phyloP scores from a whole-genome alignment of 1,140 invertebrate genomes.

The Ostrea edulis region DNA sequence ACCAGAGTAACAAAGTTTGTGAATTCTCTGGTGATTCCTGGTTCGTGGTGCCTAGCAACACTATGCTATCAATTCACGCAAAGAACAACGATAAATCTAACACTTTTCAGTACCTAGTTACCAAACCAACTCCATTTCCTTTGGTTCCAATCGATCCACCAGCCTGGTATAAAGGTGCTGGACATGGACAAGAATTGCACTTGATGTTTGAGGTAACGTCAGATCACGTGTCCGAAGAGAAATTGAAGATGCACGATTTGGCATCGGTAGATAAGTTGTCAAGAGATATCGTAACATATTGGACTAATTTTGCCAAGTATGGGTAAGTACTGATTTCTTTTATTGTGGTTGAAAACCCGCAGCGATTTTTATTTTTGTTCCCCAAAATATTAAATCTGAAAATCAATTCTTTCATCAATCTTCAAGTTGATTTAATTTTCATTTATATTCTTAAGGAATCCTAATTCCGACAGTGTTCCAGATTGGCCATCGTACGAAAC shows the following conservation, averaged over 20 bases:
- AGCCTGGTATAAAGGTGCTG: constrained; percentile 47
- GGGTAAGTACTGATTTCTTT: constrained; percentile 86
- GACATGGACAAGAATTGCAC: constrained; percentile 58
- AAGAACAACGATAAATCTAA: constrained; percentile 16
- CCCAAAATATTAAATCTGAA: not conserved
- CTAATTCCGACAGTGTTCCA: constrained; percentile 42
- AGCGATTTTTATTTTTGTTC: not conserved
- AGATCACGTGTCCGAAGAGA: not conserved
- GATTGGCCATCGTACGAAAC: constrained; percentile 52
- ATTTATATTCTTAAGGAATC: constrained; percentile 45
- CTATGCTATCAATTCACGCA: constrained; percentile 42
- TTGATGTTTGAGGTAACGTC: not conserved
- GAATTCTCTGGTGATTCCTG: constrained; percentile 5
- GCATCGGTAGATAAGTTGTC: constrained; percentile 88
- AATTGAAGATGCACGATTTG: not conserved
- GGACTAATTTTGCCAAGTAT: constrained; percentile 95
- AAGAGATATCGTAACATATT: constrained; percentile 93
- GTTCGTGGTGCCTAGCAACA: not conserved
- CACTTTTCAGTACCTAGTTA: constrained; percentile 55
- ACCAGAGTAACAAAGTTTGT: constrained; percentile 27
- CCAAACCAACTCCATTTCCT: not conserved
- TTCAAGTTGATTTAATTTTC: not conserved
- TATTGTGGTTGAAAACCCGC: not conserved
- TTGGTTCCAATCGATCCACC: constrained; percentile 13
- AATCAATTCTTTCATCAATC: not conserved